Base-by-base conservation (phyloP, 2,797 vertebrate species). In the Molossus alvarezi region DNA sequence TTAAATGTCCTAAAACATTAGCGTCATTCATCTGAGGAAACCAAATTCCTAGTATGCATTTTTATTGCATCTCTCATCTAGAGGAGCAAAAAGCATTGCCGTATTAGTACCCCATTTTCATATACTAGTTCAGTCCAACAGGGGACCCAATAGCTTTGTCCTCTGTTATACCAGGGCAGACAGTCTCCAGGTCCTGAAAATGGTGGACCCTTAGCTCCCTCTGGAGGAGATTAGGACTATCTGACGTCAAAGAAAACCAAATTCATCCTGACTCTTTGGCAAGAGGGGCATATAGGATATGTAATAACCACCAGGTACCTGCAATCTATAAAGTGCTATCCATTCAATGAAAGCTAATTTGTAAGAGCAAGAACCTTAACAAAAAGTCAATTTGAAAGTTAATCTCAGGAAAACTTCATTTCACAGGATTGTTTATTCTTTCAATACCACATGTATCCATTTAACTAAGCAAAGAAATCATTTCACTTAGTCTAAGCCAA, bases 181-280 rank as follows among this genome's bases (percentile, higher is more conserved):
- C 23, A 37, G 51, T 41, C 20, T 23, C 41, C 53, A 65, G 10
- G 17, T 62, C 51, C 80, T 82, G 37, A 85, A 69, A 88, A 93
- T 45, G 48, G 27, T 60, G 27, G 85, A 67, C 57, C 29, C 62
- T 41, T 83, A 48, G 94, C 92, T 97, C 96, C 96, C 97, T 87
- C 94, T 96, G 83, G 95, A 94, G 96, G 96, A 93, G 0, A 33
- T 29, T 27, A 45, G 73, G 53, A 60, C 76, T 93, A 96, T 37
- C 25, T 75, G 23, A 88, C 65, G 86, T 84, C n/a, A 15, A 81
- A 87, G 76, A 88, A 48, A 96, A 77, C 71, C 3, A 91, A 25
- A 88, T 90, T 62, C 72, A 65, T 27, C 33, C 27, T 92, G 13
- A 55, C 18, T 64, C 37, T 79, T 55, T 29, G 37, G 53, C 12